phyloP scores from a whole-genome alignment of 1,140 invertebrate species.

The Gryllus bimaculatus region DNA sequence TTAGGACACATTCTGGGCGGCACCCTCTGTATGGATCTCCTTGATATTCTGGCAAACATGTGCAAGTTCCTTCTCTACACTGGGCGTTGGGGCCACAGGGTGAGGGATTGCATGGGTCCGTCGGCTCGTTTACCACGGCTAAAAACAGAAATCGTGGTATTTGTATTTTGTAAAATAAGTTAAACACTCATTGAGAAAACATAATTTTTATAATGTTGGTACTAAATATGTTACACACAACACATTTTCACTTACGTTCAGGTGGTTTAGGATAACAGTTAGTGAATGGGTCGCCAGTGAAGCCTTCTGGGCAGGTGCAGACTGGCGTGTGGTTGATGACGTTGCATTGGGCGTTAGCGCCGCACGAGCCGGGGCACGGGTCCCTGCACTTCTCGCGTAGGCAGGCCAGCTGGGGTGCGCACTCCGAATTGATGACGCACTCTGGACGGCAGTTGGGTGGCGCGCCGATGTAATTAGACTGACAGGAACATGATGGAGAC shows the following conservation, averaged over 20 bases:
- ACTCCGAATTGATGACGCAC: slow-evolving; percentile 54
- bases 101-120: slow-evolving; percentile 59
- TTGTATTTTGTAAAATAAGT: slow-evolving; percentile 23
- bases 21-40: slow-evolving; percentile 47
- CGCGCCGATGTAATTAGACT: slow-evolving; percentile 46
- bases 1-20: slow-evolving; percentile 47
- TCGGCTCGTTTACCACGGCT: slow-evolving; percentile 19
- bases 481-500: slow-evolving; percentile 51
- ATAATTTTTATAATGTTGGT: slow-evolving; percentile 33
- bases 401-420: slow-evolving; percentile 48
- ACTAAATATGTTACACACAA: slow-evolving; percentile 21
- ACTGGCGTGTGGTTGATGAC: slow-evolving; percentile 48
- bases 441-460: slow-evolving; percentile 53
- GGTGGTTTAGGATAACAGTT: slow-evolving; percentile 38
- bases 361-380: slow-evolving; percentile 52
- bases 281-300: slow-evolving; percentile 47
- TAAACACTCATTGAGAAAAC: slow-evolving; percentile 42
- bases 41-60: slow-evolving; percentile 42
- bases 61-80: slow-evolving; percentile 41
- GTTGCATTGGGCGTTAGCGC: slow-evolving; percentile 46
- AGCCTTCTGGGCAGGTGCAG: slow-evolving; percentile 42
- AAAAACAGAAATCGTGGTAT: slow-evolving; percentile 23
- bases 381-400: slow-evolving; percentile 46
- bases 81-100: slow-evolving; percentile 65
- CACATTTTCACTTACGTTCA: slow-evolving; percentile 33